Conservation (phyloP, 2,113 vertebrate species). For the Gymnarchus niloticus region DNA sequence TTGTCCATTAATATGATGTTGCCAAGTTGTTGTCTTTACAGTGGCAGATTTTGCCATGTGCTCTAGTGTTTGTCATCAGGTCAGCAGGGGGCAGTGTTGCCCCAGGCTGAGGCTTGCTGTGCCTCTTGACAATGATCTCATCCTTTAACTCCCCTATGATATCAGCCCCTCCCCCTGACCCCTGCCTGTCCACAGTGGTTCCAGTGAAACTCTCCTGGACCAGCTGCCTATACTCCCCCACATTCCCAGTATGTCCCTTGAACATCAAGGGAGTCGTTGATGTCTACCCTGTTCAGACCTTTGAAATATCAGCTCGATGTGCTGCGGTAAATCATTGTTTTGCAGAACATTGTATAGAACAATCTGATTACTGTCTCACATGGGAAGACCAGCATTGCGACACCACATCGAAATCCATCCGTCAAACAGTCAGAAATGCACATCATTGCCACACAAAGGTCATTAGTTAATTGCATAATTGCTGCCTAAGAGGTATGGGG, state of each 20-base stretch:
- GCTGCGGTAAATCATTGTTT: background rate
- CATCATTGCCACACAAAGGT: constrained; percentile 29
- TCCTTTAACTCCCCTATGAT: constrained; percentile 27
- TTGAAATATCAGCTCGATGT: background rate
- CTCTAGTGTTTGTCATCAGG: background rate
- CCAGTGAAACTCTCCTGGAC: background rate
- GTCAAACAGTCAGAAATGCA: constrained; percentile 1
- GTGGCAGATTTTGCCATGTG: background rate
- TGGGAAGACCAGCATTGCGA: background rate
- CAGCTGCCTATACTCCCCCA: background rate
- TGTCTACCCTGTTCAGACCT: background rate
- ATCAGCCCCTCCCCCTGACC: constrained; percentile 28
- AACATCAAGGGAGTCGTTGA: background rate
- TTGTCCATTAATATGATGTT: background rate
- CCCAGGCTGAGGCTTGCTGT: constrained; percentile 30
- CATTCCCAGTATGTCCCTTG: background rate
- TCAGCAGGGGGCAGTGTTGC: constrained; percentile 59
- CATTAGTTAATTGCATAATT: constrained; percentile 51
- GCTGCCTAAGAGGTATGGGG: constrained; percentile 37
- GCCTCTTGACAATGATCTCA: constrained; percentile 50
- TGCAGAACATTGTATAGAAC: background rate
- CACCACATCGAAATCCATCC: background rate
- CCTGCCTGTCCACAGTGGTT: constrained; percentile 34
- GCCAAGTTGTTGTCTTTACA: background rate
- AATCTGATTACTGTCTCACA: background rate